Evolutionary conservation across 2,888 invertebrate species (phyloP).

Genomic region (Ennomos erosarius): DNA sequence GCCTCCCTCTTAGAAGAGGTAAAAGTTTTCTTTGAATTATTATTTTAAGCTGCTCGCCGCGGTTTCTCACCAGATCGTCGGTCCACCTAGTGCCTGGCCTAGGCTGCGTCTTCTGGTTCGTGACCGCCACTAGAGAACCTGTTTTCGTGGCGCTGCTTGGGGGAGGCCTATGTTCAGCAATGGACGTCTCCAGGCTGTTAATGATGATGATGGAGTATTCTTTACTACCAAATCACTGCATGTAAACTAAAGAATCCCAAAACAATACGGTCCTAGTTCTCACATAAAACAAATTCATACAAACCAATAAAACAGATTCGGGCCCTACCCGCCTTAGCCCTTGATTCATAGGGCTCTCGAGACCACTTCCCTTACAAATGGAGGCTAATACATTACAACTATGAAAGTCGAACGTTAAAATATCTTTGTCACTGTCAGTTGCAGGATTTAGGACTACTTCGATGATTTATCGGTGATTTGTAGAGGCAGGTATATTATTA

Average conservation of each 20-base stretch:
- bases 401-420: conserved; percentile 44
- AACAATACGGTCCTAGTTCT: conserved; percentile 4
- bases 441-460: conserved; percentile 32
- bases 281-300: conserved; percentile 27
- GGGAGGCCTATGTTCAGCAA: too few species aligned
- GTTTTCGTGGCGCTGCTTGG: too few species aligned
- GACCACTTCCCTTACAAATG: conserved; percentile 45
- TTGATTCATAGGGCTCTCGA: conserved; percentile 42
- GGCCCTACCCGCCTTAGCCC: conserved; percentile 19
- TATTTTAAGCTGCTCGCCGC: too few species aligned
- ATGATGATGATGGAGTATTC: too few species aligned
- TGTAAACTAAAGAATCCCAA: conserved; percentile 1
- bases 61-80: too few species aligned
- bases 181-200: too few species aligned
- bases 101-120: too few species aligned
- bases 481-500: not conserved
- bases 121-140: too few species aligned
- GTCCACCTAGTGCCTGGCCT: too few species aligned
- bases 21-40: too few species aligned
- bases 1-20: too few species aligned
- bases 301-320: conserved; percentile 28
- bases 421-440: conserved; percentile 43
- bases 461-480: conserved; percentile 26
- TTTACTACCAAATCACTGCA: not conserved
- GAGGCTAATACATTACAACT: conserved; percentile 44